Evolutionary conservation across 2,888 invertebrate genomes (phyloP), one percentile per base, ranked within the genome.

Genomic region (Anthrax anthrax): DNA sequence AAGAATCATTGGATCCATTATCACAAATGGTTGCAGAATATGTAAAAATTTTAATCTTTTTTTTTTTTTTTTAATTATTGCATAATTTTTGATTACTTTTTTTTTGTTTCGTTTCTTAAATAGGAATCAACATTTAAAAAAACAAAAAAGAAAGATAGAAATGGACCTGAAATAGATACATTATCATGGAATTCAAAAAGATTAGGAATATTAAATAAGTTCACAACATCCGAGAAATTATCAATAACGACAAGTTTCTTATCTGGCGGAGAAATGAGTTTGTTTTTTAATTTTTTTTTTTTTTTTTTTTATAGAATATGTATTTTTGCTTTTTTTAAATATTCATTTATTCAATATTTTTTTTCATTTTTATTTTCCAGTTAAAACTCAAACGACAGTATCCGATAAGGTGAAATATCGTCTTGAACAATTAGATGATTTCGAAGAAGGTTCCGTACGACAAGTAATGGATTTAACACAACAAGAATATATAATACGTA

Each of bases 151-250:
- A 54, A 48, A 37, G 59, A 58, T 18, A 60, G 55, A 54, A 61
- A 57, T 52, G 59, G 65, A 12, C 72, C 52, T 4, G 60, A 63
- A 18, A 51, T 48, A 0, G 60, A 76, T 48, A 72, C 73, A 50
- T 70, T 80, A 52, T 80, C 83, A 14, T 97, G 96, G 96, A 74
- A 73, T 52, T 67, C 74, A 2, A 80, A 82, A 57, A 80, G 85
- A 53, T 63, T 76, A 40, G 72, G 73, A n/a, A 92, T 97, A 60
- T 73, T 96, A 13, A 82, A 78, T 55, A 87, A 86, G 65, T 96
- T 85, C 59, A 95, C 91, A 32, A 96, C 96, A 44, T 88, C 86
- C 13, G 94, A 95, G 67, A 92, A 90, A 62, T 69, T 97, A 27
- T 86, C 89, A 1, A 88, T 95, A 54, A 79, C 88, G 2, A 90